Evolutionary conservation across 2,113 vertebrate species (phyloP).

Genomic region (Alexandromys fortis): DNA sequence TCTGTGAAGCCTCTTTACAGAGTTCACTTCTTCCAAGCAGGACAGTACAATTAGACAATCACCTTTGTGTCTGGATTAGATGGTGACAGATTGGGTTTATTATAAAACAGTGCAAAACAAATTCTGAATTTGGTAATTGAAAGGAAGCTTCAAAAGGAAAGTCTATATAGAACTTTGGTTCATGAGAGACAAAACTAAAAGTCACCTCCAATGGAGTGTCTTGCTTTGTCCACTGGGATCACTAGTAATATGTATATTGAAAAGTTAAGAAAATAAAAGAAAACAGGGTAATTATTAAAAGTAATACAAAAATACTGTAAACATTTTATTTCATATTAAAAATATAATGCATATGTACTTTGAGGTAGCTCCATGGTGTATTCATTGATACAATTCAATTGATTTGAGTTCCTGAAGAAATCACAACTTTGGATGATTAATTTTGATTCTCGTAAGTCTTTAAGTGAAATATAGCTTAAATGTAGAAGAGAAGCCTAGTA

Average conservation of each 20-base stretch:
- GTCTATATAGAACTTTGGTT: not conserved
- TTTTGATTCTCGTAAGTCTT: constrained; percentile 39
- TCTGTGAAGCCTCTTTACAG: constrained; percentile 58
- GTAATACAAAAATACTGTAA: not conserved
- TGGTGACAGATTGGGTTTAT: constrained; percentile 52
- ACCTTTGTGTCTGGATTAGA: constrained; percentile 26
- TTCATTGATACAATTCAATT: constrained; percentile 26
- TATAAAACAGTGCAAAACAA: constrained; percentile 64
- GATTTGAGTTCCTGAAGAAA: constrained; percentile 32
- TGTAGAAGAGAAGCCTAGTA: not conserved
- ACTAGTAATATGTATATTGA: not conserved
- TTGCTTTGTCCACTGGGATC: not conserved
- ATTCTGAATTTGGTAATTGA: constrained; percentile 57
- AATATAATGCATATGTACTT: not conserved
- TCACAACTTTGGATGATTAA: not conserved
- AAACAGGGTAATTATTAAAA: constrained; percentile 28
- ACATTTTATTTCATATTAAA: constrained; percentile 23
- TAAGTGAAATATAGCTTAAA: constrained; percentile 36
- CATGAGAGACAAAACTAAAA: constrained; percentile 21
- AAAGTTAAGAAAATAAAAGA: constrained; percentile 28
- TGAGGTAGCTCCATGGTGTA: not conserved
- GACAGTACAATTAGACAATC: constrained; percentile 74
- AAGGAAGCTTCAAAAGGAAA: constrained; percentile 2
- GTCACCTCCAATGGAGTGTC: not conserved
- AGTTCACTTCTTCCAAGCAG: constrained; percentile 66